Base-by-base conservation (phyloP, 2,113 vertebrate genomes). In the Merops nubicus region DNA sequence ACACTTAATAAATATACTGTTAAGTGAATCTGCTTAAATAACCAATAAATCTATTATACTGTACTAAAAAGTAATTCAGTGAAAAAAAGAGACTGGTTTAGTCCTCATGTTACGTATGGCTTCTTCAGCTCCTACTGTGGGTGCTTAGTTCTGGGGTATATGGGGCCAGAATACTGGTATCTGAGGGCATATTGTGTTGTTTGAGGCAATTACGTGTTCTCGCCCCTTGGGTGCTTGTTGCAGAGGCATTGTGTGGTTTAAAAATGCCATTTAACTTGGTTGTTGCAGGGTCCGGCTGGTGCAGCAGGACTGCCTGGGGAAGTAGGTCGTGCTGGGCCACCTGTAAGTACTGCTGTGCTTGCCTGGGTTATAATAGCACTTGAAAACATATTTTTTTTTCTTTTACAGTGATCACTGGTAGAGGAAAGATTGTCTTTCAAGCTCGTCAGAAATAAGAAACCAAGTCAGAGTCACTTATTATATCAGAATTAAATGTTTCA, bases 301-400 rank as follows among this genome's bases (percentile, higher is more conserved):
- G 98, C 98, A 96, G 97, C 98, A 96, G 99, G 99, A 90, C 99
- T 99, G 97, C 98, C 96, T 1, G 99, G 99, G 87, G 98, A 99
- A 97, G 92, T 99, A 91, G 99, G 99, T 80, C 99, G 97, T 96
- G 97, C 93, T 75, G 99, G 99, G 89, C 97, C 98, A 28, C 89
- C 91, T 92, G 99, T 99, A 91, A 99, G 99, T 99, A 98, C 9
- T 45, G 7, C 22, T 11, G 1, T 18, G 15, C 77, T 96, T 95
- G 47, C 21, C 80, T 67, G 38, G 15, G 7, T 56, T 82, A 29
- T 29, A 51, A 36, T 18, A 57, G 4, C 3, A 7, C 36, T 88
- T 43, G 18, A 85, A 84, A 76, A 34, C 1, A 1, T 8, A 2
- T 12, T 31, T 60, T 57, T 60, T 57, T 54, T 64, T 62, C 12